Evolutionary conservation across 2,888 invertebrate species (phyloP).

Genomic region (Zonitis immaculata): DNA sequence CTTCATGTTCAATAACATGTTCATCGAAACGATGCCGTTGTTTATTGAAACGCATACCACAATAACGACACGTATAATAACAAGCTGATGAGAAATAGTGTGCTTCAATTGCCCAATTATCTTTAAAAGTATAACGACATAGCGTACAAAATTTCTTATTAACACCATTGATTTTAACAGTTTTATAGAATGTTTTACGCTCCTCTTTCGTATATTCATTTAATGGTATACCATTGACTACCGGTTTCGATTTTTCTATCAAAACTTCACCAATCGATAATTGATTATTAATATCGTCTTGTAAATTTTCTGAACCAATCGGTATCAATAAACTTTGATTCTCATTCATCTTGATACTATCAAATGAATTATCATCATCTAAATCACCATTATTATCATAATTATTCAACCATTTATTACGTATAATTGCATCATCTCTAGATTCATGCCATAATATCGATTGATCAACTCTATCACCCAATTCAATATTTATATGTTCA

Average conservation of each 20-base stretch:
- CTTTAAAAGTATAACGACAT: slow-evolving; percentile 47
- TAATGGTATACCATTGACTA: slow-evolving; percentile 40
- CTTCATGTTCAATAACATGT: slow-evolving; percentile 38
- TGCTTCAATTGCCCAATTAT: slow-evolving; percentile 48
- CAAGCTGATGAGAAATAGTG: slow-evolving; percentile 47
- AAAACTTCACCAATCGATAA: slow-evolving; percentile 26
- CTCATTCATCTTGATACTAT: slow-evolving; percentile 5
- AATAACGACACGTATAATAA: slow-evolving; percentile 45
- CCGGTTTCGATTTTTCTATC: slow-evolving; percentile 31
- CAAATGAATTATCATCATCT: slow-evolving; percentile 25
- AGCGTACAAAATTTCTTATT: slow-evolving; percentile 45
- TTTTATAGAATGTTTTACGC: slow-evolving; percentile 41
- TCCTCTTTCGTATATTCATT: slow-evolving; percentile 44
- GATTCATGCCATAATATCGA: slow-evolving; percentile 36
- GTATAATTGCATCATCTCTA: slow-evolving; percentile 33
- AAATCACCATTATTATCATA: slow-evolving; percentile 24
- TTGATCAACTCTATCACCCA: slow-evolving; percentile 41
- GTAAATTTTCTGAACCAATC: slow-evolving; percentile 14
- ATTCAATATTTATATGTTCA: slow-evolving; percentile 41
- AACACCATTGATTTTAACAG: slow-evolving; percentile 42
- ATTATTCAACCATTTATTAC: slow-evolving; percentile 43
- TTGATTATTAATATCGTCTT: slow-evolving; percentile 16
- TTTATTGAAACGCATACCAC: slow-evolving; percentile 47
- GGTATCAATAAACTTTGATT: slow-evolving; percentile 31
- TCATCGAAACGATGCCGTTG: slow-evolving; percentile 41